A percentile compares a stretch with the other conserved stretches of the same genome.
Conservation (phyloP, 2,888 invertebrate species). For the Melieria picta region DNA sequence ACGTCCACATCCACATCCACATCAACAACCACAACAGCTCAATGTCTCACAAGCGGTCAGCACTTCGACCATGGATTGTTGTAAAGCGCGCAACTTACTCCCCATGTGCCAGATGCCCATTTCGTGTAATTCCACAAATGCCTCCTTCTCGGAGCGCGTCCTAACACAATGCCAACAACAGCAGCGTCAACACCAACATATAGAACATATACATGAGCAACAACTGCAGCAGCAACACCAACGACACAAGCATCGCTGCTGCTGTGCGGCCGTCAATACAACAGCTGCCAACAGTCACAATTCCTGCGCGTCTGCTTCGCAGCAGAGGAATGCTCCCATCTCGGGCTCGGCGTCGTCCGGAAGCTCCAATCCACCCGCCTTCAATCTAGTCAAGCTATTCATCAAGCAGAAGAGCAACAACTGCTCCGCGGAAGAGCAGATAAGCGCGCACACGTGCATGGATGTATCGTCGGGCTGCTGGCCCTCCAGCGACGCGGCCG, state of each 20-base stretch:
- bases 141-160: constrained; percentile 54
- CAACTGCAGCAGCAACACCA: constrained; percentile 39
- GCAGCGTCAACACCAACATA: constrained; percentile 46
- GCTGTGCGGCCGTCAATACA: constrained; percentile 47
- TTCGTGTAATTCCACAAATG: constrained; percentile 53
- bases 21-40: constrained; percentile 48
- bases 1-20: constrained; percentile 41
- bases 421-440: constrained; percentile 69
- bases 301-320: constrained; percentile 35
- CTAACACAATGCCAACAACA: constrained; percentile 41
- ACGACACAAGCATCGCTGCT: constrained; percentile 56
- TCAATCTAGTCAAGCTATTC: constrained; percentile 86
- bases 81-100: constrained; percentile 57
- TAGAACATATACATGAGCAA: constrained; percentile 36
- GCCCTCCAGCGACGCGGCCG: constrained; percentile 69
- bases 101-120: constrained; percentile 67
- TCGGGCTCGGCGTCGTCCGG: constrained; percentile 61
- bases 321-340: constrained; percentile 50
- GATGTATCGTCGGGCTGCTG: constrained; percentile 85
- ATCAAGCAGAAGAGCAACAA: constrained; percentile 87
- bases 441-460: constrained; percentile 70
- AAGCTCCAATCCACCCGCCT: constrained; percentile 74
- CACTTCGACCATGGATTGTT: constrained; percentile 73
- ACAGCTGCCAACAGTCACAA: constrained; percentile 49
- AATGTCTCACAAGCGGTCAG: constrained; percentile 71